Base-by-base conservation (phyloP, 2,113 vertebrate species). In the Physeter macrocephalus region DNA sequence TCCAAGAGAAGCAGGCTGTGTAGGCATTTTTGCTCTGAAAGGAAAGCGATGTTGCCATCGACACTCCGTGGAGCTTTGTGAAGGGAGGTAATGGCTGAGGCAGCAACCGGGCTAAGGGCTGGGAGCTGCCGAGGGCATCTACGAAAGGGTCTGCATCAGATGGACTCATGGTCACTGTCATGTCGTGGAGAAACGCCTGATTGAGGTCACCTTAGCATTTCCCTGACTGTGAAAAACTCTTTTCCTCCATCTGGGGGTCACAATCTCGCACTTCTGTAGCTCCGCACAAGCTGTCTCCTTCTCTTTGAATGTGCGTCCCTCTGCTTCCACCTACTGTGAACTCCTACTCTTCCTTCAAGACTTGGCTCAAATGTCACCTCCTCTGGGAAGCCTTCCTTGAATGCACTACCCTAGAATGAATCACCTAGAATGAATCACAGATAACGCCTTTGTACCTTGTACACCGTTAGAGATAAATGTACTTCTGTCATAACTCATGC, bases 111-210 rank as follows among this genome's bases (percentile, higher is more conserved):
- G 62, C 3, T 9, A n/a, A 74, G 82, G 82, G 69, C 3, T 23
- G 39, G 80, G 29, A 52, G 52, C 20, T 43, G 39, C 34, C 17
- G 21, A 72, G 46, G 49, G 66, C 36, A 52, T 12, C 20, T 34
- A 4, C 1, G 12, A 31, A 49, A 78, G 34, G 9, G 29, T 59
- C 59, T 34, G 12, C 36, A 49, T 64, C 39, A 5, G 8, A 54
- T 7, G 71, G 12, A 41, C 8, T 18, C 61, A 2, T 2, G 61
- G 57, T 57, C 1, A 8, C 27, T 34, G 34, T 46, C 34, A 17
- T 0, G 17, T 34, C 13, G 0, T 7, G 5, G 54, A 0, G 10
- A n/a, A 5, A 29, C 0, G 6, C 15, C 57, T 2, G 0, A 27
- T 0, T 1, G 25, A 71, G 43, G 13, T 34, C 31, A 5, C 27